Evolutionary conservation across 2,113 vertebrate genomes (phyloP).

Genomic region (Archocentrus centrarchus): DNA sequence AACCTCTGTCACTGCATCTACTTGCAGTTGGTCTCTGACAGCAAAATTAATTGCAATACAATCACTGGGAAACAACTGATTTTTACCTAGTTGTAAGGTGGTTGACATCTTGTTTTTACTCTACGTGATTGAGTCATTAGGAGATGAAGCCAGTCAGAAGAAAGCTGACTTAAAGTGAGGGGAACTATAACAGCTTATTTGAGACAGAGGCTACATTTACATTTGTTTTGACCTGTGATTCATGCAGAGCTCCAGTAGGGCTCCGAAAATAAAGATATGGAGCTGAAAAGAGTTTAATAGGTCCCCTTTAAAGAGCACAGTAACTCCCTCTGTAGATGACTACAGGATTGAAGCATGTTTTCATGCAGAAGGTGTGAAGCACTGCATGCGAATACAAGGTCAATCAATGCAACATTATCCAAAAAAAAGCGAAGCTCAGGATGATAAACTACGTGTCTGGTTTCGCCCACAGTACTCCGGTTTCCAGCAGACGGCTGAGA

Average conservation of each 20-base stretch:
- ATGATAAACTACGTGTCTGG: background rate
- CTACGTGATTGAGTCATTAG: background rate
- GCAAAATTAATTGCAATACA: too few relatives aligned
- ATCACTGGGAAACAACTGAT: background rate
- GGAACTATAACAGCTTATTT: background rate
- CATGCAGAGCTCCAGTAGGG: background rate
- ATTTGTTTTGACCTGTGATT: background rate
- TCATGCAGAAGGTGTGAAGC: background rate
- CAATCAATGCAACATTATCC: background rate
- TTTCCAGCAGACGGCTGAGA: constrained; percentile 98
- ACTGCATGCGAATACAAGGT: background rate
- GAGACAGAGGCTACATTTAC: background rate
- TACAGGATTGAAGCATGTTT: background rate
- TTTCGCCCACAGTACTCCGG: constrained; percentile 90
- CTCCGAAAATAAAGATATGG: background rate
- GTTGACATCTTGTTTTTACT: background rate
- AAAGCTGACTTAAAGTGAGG: background rate
- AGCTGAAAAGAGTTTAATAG: background rate
- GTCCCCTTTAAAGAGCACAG: constrained; percentile 36
- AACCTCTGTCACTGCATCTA: too few relatives aligned
- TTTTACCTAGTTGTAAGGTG: background rate
- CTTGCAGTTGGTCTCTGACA: too few relatives aligned
- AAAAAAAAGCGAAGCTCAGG: background rate
- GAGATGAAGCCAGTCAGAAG: background rate
- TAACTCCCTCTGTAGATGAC: constrained; percentile 65